Percentiles rank a stretch among this genome's conserved stretches.
Conservation (phyloP, 2,113 vertebrate species). For the Stercorarius parasiticus region DNA sequence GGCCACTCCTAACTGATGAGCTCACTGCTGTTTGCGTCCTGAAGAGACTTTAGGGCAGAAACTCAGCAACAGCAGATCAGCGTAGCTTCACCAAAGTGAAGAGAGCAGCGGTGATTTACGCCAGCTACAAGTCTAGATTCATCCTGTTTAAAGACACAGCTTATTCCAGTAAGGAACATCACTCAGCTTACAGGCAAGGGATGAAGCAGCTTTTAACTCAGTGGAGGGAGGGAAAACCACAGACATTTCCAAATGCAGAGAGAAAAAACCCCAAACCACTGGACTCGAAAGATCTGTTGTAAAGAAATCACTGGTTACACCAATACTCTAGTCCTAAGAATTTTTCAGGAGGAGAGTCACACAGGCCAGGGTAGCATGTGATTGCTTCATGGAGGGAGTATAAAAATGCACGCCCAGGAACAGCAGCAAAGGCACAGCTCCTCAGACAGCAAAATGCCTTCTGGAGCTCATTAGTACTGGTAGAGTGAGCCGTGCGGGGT, state of each 20-base stretch:
- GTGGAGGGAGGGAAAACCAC: neutral
- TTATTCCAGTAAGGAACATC: neutral
- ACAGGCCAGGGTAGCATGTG: neutral
- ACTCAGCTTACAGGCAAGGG: neutral
- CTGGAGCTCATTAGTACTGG: neutral
- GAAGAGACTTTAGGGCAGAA: neutral
- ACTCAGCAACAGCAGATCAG: neutral
- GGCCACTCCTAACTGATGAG: constrained; percentile 14
- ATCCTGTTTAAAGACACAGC: neutral
- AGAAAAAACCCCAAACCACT: neutral
- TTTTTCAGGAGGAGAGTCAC: neutral
- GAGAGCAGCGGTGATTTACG: neutral
- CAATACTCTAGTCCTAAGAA: neutral
- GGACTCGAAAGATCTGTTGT: neutral
- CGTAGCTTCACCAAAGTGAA: neutral
- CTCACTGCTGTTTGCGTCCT: constrained; percentile 24
- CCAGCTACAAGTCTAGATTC: neutral
- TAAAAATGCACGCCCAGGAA: neutral
- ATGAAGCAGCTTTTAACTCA: neutral
- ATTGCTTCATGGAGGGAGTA: neutral
- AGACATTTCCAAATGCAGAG: neutral
- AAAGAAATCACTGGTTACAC: neutral
- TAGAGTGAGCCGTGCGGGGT: neutral
- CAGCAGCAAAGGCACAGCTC: neutral
- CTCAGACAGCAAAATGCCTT: neutral